A percentile compares a stretch with the other conserved stretches of the same genome.
These are phyloP conservation scores for Elgaria multicarinata DNA, from an alignment of 2,113 vertebrate genomes.

Conservation along the genomic window DNA sequence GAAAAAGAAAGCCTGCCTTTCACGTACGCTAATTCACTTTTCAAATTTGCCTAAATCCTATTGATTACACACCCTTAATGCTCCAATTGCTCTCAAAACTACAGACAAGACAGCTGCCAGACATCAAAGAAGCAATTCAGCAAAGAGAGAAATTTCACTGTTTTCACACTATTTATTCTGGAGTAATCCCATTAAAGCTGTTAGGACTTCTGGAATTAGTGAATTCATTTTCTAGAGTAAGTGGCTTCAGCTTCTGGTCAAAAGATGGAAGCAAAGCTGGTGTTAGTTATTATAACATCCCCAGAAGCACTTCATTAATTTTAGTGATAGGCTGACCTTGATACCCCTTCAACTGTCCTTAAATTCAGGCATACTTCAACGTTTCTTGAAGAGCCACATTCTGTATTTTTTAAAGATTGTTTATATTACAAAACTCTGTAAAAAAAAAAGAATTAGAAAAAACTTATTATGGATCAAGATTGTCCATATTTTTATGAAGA, in stretches of 20 bases:
- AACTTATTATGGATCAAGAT: background rate
- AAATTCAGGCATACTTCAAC: background rate
- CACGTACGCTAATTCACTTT: background rate
- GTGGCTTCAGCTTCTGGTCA: background rate
- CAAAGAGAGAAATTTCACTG: background rate
- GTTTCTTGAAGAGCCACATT: background rate
- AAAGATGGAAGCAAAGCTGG: background rate
- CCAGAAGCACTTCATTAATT: background rate
- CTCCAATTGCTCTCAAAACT: background rate
- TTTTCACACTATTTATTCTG: slow-evolving; percentile 10
- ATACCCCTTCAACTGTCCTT: background rate
- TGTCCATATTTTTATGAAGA: too few species aligned
- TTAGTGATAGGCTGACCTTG: background rate
- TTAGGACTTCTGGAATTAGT: slow-evolving; percentile 1
- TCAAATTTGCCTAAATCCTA: slow-evolving; percentile 14
- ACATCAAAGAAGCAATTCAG: background rate
- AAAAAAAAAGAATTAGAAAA: background rate
- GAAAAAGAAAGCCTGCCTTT: background rate
- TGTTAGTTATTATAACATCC: background rate
- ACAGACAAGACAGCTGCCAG: background rate
- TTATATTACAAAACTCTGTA: background rate
- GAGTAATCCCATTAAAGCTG: slow-evolving; percentile 19
- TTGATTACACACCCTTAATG: slow-evolving; percentile 14
- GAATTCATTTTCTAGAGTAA: background rate
- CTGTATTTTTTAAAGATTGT: background rate